phyloP scores from a whole-genome alignment of 2,888 invertebrate species.

The Glaucopsyche alexis region DNA sequence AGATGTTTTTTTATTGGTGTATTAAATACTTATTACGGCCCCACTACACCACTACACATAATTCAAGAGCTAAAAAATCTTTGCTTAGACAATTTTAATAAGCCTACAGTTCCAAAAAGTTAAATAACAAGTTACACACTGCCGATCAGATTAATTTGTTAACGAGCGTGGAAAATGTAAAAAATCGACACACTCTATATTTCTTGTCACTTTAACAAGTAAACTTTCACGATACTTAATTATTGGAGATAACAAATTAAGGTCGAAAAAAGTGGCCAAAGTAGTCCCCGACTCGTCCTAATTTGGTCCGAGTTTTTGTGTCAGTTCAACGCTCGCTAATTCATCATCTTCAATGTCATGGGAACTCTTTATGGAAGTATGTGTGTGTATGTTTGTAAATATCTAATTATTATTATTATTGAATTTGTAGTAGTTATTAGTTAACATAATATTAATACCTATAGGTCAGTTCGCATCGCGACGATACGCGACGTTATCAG shows the following conservation, averaged over 20 bases:
- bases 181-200: conserved; percentile 5
- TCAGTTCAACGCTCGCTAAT: conserved; percentile 47
- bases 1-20: too few species aligned
- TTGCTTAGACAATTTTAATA: too few species aligned
- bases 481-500: too few species aligned
- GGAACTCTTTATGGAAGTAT: neutral
- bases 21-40: too few species aligned
- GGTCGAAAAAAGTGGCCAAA: conserved; percentile 51
- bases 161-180: conserved; percentile 21
- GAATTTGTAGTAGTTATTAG: too few species aligned
- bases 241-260: conserved; percentile 51
- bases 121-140: neutral
- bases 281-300: conserved; percentile 57
- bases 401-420: too few species aligned
- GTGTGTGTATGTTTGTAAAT: neutral
- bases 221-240: conserved; percentile 52
- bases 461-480: too few species aligned
- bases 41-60: too few species aligned
- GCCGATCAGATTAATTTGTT: conserved; percentile 13
- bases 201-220: conserved; percentile 30
- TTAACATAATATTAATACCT: too few species aligned
- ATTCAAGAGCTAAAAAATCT: too few species aligned
- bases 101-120: too few species aligned
- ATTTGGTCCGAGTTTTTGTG: conserved; percentile 57
- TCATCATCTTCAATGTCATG: conserved; percentile 24